These are phyloP conservation scores for Cassiopea andromeda DNA, from an alignment of 30 jellyfish, hydroid and myxozoan species.

Conservation along the genomic window DNA sequence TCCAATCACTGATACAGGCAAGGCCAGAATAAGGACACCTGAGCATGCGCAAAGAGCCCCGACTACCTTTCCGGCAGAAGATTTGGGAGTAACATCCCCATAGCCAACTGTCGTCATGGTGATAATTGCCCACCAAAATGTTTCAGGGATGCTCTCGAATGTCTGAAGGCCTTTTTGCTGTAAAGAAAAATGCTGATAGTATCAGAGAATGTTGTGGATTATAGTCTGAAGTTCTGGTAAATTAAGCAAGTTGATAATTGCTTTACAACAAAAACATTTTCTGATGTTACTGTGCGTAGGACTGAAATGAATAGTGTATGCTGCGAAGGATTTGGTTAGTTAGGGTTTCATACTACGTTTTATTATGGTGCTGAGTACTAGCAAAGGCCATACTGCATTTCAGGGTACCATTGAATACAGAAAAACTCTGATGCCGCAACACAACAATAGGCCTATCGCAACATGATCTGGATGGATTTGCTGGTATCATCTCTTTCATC, in stretches of 20 bases:
- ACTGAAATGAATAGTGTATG: too few relatives aligned
- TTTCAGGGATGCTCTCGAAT: constrained; percentile 82
- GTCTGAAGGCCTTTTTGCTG: constrained; percentile 45
- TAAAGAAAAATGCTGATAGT: not conserved
- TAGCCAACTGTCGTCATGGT: constrained; percentile 92
- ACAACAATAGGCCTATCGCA: too few relatives aligned
- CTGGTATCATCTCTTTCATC: too few relatives aligned
- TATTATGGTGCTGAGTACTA: too few relatives aligned
- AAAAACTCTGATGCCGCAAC: too few relatives aligned
- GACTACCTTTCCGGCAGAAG: constrained; percentile 83
- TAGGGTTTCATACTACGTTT: too few relatives aligned
- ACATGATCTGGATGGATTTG: too few relatives aligned
- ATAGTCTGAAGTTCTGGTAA: not conserved
- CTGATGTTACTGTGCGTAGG: too few relatives aligned
- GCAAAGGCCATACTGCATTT: too few relatives aligned
- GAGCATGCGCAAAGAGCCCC: constrained; percentile 95
- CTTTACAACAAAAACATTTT: too few relatives aligned
- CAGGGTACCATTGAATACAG: too few relatives aligned
- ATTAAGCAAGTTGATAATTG: not conserved
- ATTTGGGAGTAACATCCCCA: constrained; percentile 91
- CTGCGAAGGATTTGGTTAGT: too few relatives aligned
- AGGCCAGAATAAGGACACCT: constrained; percentile 86
- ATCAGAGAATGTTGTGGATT: not conserved
- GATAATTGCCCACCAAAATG: constrained; percentile 95
- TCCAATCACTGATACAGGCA: constrained; percentile 97